Percentiles rank a stretch among this genome's conserved stretches.
Evolutionary conservation across 2,797 vertebrate species (phyloP).

Genomic region (Liasis olivaceus): DNA sequence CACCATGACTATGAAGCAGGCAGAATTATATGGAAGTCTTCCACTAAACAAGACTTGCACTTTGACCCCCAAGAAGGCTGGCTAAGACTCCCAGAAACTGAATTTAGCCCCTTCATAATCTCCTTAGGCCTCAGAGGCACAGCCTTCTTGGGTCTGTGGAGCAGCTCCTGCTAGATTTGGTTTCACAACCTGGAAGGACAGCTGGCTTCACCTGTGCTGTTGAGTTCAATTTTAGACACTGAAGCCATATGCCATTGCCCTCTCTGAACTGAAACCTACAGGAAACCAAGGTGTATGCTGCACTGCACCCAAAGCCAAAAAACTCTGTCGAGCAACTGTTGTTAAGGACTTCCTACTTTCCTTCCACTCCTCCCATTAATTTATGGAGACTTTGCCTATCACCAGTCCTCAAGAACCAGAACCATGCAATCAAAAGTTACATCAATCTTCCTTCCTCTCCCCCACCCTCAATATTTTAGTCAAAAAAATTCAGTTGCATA

Average conservation of each 20-base stretch:
- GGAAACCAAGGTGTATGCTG: not conserved
- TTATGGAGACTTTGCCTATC: not conserved
- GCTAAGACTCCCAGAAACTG: not conserved
- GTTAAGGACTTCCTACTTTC: not conserved
- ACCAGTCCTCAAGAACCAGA: not conserved
- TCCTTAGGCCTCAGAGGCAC: not conserved
- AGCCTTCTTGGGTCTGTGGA: not conserved
- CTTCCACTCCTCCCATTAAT: not conserved
- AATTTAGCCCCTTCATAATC: not conserved
- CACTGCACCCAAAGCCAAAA: not conserved
- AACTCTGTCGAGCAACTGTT: not conserved
- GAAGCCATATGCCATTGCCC: not conserved
- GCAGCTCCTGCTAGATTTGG: not conserved
- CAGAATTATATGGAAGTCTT: not conserved
- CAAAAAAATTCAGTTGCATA: not conserved
- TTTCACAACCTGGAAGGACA: not conserved
- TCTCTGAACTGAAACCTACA: not conserved
- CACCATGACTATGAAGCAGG: not conserved
- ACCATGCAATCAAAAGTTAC: not conserved
- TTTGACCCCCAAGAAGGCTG: not conserved
- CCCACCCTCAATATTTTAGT: not conserved
- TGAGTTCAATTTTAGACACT: not conserved
- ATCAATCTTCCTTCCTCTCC: not conserved
- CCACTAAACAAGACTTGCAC: not conserved
- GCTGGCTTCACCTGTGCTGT: not conserved